A percentile compares a stretch with the other conserved stretches of the same genome.
phyloP scores from a whole-genome alignment of 2,888 invertebrate genomes.

The Anaspis maculata region DNA sequence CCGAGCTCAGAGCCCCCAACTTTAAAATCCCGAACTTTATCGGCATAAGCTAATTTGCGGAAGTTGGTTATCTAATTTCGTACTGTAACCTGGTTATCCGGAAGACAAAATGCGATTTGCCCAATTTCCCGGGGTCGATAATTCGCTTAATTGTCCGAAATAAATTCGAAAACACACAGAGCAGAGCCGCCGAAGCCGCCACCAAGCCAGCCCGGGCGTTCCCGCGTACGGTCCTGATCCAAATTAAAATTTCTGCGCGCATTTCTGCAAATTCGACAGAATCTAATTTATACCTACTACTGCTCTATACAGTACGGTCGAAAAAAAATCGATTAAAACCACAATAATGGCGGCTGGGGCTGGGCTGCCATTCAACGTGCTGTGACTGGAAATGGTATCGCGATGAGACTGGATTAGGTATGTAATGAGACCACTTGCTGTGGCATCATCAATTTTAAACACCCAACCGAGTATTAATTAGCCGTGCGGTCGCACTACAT shows the following conservation, averaged over 20 bases:
- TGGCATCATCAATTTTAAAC: constrained; percentile 11
- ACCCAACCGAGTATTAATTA: constrained; percentile 9
- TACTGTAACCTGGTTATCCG: constrained; percentile 4
- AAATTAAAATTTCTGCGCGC: constrained; percentile 12
- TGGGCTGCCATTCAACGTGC: constrained; percentile 8
- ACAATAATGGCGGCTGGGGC: constrained; percentile 8
- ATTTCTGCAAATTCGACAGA: constrained; percentile 12
- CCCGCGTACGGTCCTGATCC: too few relatives aligned
- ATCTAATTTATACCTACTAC: too few relatives aligned
- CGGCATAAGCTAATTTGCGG: too few relatives aligned
- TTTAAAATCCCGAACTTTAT: too few relatives aligned
- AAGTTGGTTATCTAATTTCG: constrained; percentile 4
- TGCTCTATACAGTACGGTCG: too few relatives aligned
- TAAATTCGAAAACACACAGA: constrained; percentile 6
- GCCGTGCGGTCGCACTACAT: constrained; percentile 3
- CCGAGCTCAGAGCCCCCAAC: too few relatives aligned
- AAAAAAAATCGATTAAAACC: constrained; percentile 15
- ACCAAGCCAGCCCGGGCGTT: too few relatives aligned
- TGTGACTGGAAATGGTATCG: constrained; percentile 6
- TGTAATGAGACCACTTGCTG: constrained; percentile 12
- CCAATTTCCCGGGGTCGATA: constrained; percentile 5
- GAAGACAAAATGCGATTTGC: constrained; percentile 7
- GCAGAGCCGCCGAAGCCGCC: too few relatives aligned
- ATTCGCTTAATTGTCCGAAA: constrained; percentile 6
- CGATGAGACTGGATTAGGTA: constrained; percentile 9